Evolutionary conservation across 2,888 invertebrate genomes (phyloP), one percentile per base, ranked within the genome.

Genomic region (Lamellibrachia columna): DNA sequence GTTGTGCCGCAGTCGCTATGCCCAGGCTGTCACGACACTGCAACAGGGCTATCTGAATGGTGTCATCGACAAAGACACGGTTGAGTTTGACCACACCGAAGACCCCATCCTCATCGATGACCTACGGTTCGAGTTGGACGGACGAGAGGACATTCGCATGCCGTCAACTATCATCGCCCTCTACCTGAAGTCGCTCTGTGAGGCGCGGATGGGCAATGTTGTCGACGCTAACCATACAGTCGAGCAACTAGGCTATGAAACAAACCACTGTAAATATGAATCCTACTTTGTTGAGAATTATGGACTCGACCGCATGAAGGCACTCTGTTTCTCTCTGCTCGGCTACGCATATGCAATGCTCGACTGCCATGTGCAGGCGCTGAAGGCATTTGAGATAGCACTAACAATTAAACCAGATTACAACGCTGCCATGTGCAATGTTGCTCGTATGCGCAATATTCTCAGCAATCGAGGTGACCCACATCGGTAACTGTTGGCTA

Each of bases 81-180:
- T 94, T 7, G 94, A 94, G 92, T 94, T 94, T 92, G 94, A 94
- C 75, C 94, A 94, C 93, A 94, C 94, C 0, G 94, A 94, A 91
- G 94, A 94, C 92, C 93, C 93, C 3, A 94, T 94, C 58, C 92
- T 94, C 15, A 92, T 93, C 7, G 92, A 93, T 9, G 94, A 94
- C 91, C 92, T 94, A 8, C 75, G 90, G 53, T 28, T 90, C 52
- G 94, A 94, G 92, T 92, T 94, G 53, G 92, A 93, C 11, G 93
- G 92, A 2, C 60, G 93, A 4, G 94, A 94, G 55, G 92, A 93
- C 90, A 93, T 94, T 40, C 92, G 94, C 4, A 92, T 94, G 92
- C 94, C 94, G 3, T 91, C 94, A 22, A 91, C 92, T 7, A 92
- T 94, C 91, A 92, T 94, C 9, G 92, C 94, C 2, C 92, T 94